Percentiles rank a stretch among this genome's conserved stretches.
These are phyloP conservation scores for Cerastis leucographa DNA, from an alignment of 2,888 invertebrate species.

Conservation along the genomic window DNA sequence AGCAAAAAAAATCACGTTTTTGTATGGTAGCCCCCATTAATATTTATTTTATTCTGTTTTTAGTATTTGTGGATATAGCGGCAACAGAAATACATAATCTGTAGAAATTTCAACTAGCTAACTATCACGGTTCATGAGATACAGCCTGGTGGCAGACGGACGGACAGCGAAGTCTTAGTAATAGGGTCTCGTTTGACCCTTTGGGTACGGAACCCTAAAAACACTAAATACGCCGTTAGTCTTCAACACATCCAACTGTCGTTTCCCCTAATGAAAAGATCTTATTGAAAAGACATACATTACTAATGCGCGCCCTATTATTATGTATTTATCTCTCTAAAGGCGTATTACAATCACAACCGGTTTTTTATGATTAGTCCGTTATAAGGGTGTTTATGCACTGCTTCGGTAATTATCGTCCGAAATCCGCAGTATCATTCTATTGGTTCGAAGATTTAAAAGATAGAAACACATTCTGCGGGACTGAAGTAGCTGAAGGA, in stretches of 20 bases:
- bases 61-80: too few relatives aligned
- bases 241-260: conserved; percentile 7
- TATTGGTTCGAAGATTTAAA: not conserved
- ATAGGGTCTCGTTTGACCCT: too few relatives aligned
- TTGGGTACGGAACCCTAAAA: too few relatives aligned
- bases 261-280: not conserved
- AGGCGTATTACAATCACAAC: conserved; percentile 11
- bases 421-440: not conserved
- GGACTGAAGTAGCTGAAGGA: not conserved
- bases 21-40: too few relatives aligned
- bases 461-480: not conserved
- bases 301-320: conserved; percentile 18
- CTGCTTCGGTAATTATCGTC: not conserved
- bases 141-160: too few relatives aligned
- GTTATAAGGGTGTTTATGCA: conserved; percentile 27
- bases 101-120: too few relatives aligned
- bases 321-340: conserved; percentile 24
- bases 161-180: too few relatives aligned
- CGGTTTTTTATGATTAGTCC: conserved; percentile 6
- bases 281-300: not conserved
- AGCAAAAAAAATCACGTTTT: too few relatives aligned
- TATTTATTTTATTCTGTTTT: too few relatives aligned
- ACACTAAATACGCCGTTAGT: not conserved
- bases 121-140: too few relatives aligned
- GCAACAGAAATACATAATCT: too few relatives aligned